Conservation (phyloP, 2,797 vertebrate genomes). For the Neostethus bicornis region DNA sequence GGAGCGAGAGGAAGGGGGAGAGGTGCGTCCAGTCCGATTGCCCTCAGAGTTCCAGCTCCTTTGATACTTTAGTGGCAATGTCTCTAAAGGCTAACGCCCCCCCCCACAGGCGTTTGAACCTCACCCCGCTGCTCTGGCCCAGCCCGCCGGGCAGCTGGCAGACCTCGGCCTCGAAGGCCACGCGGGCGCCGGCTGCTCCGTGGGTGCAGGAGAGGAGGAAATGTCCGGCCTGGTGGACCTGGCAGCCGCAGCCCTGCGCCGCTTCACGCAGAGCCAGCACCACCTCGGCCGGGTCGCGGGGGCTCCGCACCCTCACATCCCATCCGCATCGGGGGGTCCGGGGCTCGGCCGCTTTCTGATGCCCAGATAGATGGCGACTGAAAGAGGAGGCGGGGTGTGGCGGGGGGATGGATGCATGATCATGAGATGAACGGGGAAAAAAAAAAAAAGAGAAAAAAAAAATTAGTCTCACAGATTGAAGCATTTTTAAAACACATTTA, state of each 20-base stretch:
- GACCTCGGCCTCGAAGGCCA: constrained; percentile 90
- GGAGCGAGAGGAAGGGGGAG: constrained; percentile 42
- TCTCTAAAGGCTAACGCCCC: constrained; percentile 89
- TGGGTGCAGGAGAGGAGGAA: constrained; percentile 91
- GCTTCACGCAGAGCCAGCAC: constrained; percentile 86
- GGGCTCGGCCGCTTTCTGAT: constrained; percentile 93
- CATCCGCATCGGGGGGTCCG: constrained; percentile 92
- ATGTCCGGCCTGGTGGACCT: constrained; percentile 87
- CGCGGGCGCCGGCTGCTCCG: constrained; percentile 84
- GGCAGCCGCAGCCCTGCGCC: constrained; percentile 84
- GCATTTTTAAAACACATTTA: background rate
- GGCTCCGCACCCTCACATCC: constrained; percentile 90
- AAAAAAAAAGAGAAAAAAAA: constrained; percentile 20
- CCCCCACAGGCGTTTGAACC: constrained; percentile 88
- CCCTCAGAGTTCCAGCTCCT: constrained; percentile 89
- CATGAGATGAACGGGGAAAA: constrained; percentile 7
- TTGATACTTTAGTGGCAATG: constrained; percentile 88
- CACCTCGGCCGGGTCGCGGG: constrained; percentile 86
- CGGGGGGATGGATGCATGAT: background rate
- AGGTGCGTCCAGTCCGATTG: constrained; percentile 56
- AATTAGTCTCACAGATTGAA: constrained; percentile 34
- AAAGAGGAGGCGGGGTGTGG: background rate
- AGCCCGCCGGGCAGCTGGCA: constrained; percentile 87
- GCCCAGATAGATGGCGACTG: constrained; percentile 96
- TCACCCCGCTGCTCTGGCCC: constrained; percentile 84